Percentiles rank a stretch among this genome's conserved stretches.
These are phyloP conservation scores for Drosophila niveifrons DNA, from an alignment of 2,888 invertebrate genomes.

Conservation along the genomic window DNA sequence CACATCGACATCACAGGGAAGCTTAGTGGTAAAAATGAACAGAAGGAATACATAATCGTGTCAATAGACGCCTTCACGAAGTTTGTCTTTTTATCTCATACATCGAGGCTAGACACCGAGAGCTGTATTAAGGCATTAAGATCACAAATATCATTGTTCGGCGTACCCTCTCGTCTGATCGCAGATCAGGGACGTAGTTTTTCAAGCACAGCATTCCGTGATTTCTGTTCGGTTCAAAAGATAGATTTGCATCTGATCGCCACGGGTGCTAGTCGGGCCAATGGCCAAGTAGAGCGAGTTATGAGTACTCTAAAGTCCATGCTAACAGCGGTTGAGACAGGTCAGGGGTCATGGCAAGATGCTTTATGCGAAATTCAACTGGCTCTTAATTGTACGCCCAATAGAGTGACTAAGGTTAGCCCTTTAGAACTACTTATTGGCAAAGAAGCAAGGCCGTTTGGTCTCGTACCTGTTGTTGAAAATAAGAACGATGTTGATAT, in stretches of 20 bases:
- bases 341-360: constrained; percentile 1
- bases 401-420: neutral
- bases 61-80: constrained; percentile 11
- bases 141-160: constrained; percentile 1
- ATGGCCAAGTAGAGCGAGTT: constrained; percentile 8
- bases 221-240: constrained; percentile 1
- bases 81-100: constrained; percentile 12
- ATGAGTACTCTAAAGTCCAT: constrained; percentile 8
- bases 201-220: neutral
- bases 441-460: constrained; percentile 1
- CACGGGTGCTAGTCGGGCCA: constrained; percentile 10
- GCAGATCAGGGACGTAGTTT: constrained; percentile 5
- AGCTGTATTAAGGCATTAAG: neutral
- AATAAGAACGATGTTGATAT: neutral
- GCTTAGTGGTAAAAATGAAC: constrained; percentile 4
- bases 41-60: constrained; percentile 7
- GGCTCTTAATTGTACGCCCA: too few relatives aligned
- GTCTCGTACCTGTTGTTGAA: neutral
- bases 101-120: neutral
- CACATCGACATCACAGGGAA: constrained; percentile 20
- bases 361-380: constrained; percentile 3
- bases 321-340: neutral
- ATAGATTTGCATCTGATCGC: constrained; percentile 7
- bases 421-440: constrained; percentile 7
- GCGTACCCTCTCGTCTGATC: neutral